Base-by-base conservation (phyloP, 2,797 vertebrate genomes). In the Peromyscus eremicus region DNA sequence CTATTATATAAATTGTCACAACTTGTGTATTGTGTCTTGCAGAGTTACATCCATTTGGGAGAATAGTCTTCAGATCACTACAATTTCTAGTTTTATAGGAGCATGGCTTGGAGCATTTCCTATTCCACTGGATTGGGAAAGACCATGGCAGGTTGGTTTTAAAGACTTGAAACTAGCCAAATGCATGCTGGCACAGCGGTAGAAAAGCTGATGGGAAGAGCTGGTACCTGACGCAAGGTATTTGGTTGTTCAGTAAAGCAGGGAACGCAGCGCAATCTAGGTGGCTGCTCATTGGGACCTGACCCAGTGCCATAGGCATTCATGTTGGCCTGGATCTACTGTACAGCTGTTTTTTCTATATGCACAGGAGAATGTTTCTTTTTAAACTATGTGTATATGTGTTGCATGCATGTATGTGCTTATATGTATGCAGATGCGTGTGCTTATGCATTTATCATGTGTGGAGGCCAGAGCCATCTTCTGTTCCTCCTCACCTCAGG, bases 51-150 rank as follows among this genome's bases (percentile, higher is more conserved):
- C 99, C 5, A 98, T 99, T 96, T 99, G 99, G 99, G 99, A 99
- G 98, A 99, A 99, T 23, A 99, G 99, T 97, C 99, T 99, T 14
- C 99, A 99, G 98, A 99, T 99, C 34, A 99, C 99, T 64, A 99
- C 99, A 0, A 83, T 99, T 80, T 99, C 99, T 98, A 99, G 99
- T 46, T 73, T 99, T 81, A 94, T 99, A 40, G 99, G 99, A 98
- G 99, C 99, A 91, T 99, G 99, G 99, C 93, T 99, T 83, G 99
- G 99, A 98, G 99, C 99, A 32, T 99, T 99, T 97, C 99, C 99
- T 71, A 99, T 99, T 97, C 99, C 99, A 57, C 97, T 99, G 46
- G 99, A 99, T 68, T 99, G 99, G 99, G 99, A 99, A 97, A 98
- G 99, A 82, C 99, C 99, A 8, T 99, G 99, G 99, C 99, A 99